Evolutionary conservation across 1,140 invertebrate genomes (phyloP).

Genomic region (Diachasmimorpha longicaudata): DNA sequence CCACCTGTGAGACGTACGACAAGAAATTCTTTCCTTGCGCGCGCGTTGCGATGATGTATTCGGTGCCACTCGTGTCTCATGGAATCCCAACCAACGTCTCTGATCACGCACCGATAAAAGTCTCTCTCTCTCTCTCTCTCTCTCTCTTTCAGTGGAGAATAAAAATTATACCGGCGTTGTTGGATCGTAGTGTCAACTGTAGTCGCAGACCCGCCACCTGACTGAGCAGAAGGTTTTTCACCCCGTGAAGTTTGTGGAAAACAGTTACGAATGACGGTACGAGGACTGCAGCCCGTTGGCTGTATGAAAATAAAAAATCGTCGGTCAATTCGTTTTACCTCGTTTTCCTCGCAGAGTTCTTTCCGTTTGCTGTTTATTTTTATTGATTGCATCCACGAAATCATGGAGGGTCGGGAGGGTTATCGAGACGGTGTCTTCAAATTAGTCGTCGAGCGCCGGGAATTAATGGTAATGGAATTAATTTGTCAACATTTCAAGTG

Average conservation of each 20-base stretch:
- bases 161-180: constrained; percentile 21
- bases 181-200: not conserved
- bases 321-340: not conserved
- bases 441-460: not conserved
- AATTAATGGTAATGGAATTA: not conserved
- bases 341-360: not conserved
- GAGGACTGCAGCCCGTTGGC: not conserved
- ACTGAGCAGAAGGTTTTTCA: not conserved
- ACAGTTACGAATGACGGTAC: constrained; percentile 2
- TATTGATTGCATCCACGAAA: not conserved
- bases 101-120: constrained; percentile 35
- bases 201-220: not conserved
- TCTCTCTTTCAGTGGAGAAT: constrained; percentile 25
- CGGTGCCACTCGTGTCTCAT: constrained; percentile 39
- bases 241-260: not conserved
- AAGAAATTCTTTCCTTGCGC: constrained; percentile 38
- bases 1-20: constrained; percentile 32
- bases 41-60: constrained; percentile 42
- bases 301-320: not conserved
- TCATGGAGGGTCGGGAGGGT: not conserved
- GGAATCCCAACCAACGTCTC: constrained; percentile 36
- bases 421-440: not conserved
- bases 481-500: not conserved
- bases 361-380: not conserved
- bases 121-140: constrained; percentile 28